Evolutionary conservation across 2,797 vertebrate genomes (phyloP).

Genomic region (Acipenser ruthenus): DNA sequence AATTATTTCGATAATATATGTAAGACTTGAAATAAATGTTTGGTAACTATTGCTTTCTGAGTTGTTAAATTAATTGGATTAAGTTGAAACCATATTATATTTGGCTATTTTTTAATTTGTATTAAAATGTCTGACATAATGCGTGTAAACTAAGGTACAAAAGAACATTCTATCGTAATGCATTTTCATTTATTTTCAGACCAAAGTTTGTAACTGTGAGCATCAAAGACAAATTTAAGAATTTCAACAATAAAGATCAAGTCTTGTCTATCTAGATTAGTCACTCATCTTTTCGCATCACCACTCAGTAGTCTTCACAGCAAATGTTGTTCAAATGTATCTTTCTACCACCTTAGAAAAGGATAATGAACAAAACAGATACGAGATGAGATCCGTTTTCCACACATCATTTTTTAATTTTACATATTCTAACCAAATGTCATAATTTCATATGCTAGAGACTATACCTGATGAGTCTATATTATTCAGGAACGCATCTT

Average conservation of each 20-base stretch:
- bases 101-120: slow-evolving; percentile 55
- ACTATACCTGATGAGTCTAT: too few relatives aligned
- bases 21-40: slow-evolving; percentile 70
- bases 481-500: too few relatives aligned
- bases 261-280: slow-evolving; percentile 59
- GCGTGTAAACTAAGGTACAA: slow-evolving; percentile 55
- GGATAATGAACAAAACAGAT: too few relatives aligned
- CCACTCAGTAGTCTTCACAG: slow-evolving; percentile 6
- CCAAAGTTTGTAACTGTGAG: slow-evolving; percentile 63
- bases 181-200: slow-evolving; percentile 53
- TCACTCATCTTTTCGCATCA: slow-evolving; percentile 37
- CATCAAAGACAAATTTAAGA: slow-evolving; percentile 56
- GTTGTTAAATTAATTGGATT: slow-evolving; percentile 73
- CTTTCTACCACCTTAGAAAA: too few relatives aligned
- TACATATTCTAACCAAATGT: too few relatives aligned
- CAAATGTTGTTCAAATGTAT: too few relatives aligned
- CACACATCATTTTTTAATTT: too few relatives aligned
- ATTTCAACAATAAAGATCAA: slow-evolving; percentile 71
- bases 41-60: slow-evolving; percentile 63
- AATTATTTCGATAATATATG: slow-evolving; percentile 73
- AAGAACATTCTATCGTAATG: slow-evolving; percentile 52
- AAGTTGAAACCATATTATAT: slow-evolving; percentile 61
- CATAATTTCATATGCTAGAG: too few relatives aligned
- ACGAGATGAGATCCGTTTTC: too few relatives aligned
- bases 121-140: slow-evolving; percentile 53